These are phyloP conservation scores for Halichondria panicea DNA, from an alignment of 37 sponge, comb jelly and placozoan genomes.

Conservation along the genomic window DNA sequence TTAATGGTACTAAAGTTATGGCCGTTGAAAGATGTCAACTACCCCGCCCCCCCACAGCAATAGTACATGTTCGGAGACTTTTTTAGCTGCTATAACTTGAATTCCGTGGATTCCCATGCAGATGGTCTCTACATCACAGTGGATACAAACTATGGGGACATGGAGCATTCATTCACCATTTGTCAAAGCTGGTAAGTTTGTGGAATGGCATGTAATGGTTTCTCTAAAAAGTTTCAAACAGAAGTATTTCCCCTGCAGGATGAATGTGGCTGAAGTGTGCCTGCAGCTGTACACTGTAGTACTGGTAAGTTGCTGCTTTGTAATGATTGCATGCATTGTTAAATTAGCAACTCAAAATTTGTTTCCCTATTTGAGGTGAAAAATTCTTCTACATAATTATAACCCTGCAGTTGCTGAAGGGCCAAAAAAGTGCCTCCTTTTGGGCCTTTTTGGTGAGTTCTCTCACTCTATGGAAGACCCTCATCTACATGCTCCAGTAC, in stretches of 20 bases:
- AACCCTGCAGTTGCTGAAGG: conserved; percentile 35
- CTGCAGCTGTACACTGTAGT: conserved; percentile 11
- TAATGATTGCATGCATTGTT: too few relatives aligned
- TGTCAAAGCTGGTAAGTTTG: conserved; percentile 69
- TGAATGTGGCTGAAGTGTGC: conserved; percentile 33
- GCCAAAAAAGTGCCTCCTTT: conserved; percentile 26
- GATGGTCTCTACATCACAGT: conserved; percentile 69
- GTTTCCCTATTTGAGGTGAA: neutral
- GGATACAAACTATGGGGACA: conserved; percentile 76
- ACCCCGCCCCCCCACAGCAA: neutral
- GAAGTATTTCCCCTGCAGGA: conserved; percentile 14
- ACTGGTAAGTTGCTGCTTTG: conserved; percentile 20
- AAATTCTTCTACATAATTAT: neutral
- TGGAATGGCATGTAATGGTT: neutral
- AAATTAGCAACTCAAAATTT: neutral
- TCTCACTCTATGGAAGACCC: conserved; percentile 85
- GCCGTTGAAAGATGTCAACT: too few relatives aligned
- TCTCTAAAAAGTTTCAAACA: neutral
- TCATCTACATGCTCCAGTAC: conserved; percentile 74
- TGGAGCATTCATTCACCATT: conserved; percentile 64
- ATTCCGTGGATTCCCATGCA: too few relatives aligned
- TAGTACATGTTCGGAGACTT: neutral
- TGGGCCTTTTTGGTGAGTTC: conserved; percentile 52
- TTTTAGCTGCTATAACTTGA: too few relatives aligned
- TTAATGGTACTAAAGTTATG: too few relatives aligned